phyloP scores from a whole-genome alignment of 2,797 vertebrate genomes.

The Neosalanx taihuensis region DNA sequence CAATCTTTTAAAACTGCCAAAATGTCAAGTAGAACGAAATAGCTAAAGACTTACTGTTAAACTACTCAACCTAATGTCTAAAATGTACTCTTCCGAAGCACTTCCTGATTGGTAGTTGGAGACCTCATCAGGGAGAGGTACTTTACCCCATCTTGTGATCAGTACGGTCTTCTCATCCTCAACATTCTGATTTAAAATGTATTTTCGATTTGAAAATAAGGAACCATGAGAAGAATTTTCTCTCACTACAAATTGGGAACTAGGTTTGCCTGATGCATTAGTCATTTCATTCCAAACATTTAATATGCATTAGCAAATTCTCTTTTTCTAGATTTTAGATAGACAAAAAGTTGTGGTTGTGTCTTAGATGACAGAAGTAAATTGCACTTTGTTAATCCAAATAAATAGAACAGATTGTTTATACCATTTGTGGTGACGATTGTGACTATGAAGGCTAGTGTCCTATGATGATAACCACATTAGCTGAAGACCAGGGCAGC shows the following conservation, averaged over 20 bases:
- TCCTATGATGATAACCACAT: constrained; percentile 31
- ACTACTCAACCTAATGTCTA: neutral
- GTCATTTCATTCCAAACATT: constrained; percentile 18
- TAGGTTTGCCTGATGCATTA: constrained; percentile 41
- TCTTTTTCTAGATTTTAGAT: neutral
- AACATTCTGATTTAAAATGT: constrained; percentile 50
- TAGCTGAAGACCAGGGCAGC: constrained; percentile 29
- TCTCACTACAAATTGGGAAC: constrained; percentile 26
- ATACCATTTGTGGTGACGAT: neutral
- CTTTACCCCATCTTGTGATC: constrained; percentile 30
- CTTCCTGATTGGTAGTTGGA: constrained; percentile 9
- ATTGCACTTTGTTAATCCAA: neutral
- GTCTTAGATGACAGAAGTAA: neutral
- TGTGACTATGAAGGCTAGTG: constrained; percentile 11
- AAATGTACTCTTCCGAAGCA: neutral
- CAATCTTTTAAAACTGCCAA: neutral
- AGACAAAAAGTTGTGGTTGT: neutral
- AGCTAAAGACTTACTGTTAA: neutral
- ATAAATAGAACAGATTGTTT: constrained; percentile 19
- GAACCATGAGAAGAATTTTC: constrained; percentile 31
- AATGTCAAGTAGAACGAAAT: neutral
- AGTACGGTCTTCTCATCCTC: constrained; percentile 31
- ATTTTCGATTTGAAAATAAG: constrained; percentile 33
- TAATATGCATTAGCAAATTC: constrained; percentile 24
- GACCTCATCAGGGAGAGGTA: constrained; percentile 9